Conservation (phyloP, 2,888 invertebrate genomes). For the Cotesia congregata region DNA sequence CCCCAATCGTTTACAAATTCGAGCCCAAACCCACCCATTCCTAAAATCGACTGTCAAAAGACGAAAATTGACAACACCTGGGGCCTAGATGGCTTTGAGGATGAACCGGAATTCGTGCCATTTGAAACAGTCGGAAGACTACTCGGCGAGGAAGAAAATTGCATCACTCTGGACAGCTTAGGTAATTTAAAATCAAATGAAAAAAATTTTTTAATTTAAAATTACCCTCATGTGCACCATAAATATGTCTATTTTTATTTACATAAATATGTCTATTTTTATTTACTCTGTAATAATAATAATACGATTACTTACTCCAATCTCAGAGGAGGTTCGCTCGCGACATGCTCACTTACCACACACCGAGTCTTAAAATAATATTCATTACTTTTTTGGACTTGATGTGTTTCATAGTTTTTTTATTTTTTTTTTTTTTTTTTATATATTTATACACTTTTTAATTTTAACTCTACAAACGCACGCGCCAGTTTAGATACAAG, state of each 20-base stretch:
- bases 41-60: neutral
- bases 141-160: slow-evolving; percentile 56
- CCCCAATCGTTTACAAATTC: neutral
- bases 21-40: neutral
- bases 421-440: neutral
- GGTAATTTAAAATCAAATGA: slow-evolving; percentile 46
- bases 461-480: slow-evolving; percentile 44
- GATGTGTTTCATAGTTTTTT: slow-evolving; percentile 13
- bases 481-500: slow-evolving; percentile 46
- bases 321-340: slow-evolving; percentile 68
- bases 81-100: slow-evolving; percentile 49
- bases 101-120: slow-evolving; percentile 64
- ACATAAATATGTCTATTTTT: neutral
- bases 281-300: slow-evolving; percentile 38
- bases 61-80: slow-evolving; percentile 8
- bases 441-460: neutral
- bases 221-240: slow-evolving; percentile 15
- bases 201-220: slow-evolving; percentile 34
- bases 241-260: neutral
- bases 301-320: slow-evolving; percentile 56
- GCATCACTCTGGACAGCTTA: slow-evolving; percentile 51
- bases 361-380: slow-evolving; percentile 69
- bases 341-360: slow-evolving; percentile 63
- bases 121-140: slow-evolving; percentile 62
- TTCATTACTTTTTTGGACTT: slow-evolving; percentile 51